These are phyloP conservation scores for Alcedo quadribrachys DNA, from an alignment of 2,797 vertebrate species.

Conservation along the genomic window DNA sequence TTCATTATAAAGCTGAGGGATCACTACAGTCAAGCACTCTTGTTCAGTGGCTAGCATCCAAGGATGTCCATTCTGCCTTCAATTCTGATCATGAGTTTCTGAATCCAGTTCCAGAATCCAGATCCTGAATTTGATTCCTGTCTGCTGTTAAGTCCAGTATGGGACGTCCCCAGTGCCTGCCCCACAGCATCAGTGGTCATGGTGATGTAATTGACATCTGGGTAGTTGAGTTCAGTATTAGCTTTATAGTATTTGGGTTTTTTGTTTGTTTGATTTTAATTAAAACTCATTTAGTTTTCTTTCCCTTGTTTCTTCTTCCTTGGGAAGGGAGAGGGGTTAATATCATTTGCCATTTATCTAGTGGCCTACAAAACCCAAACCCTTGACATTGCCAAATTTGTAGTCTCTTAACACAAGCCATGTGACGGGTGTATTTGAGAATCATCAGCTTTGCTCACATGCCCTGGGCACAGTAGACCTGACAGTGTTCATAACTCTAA, in stretches of 20 bases:
- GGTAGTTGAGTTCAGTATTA: neutral
- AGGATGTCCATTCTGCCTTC: neutral
- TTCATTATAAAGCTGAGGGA: no score
- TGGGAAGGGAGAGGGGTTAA: neutral
- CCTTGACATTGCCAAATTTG: neutral
- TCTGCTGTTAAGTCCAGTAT: neutral
- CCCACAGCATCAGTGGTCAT: neutral
- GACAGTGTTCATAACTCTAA: neutral
- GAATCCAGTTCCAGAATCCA: neutral
- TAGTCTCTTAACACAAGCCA: neutral
- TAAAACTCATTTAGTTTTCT: neutral
- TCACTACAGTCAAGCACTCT: no score
- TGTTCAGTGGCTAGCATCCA: no score
- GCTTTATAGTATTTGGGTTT: neutral
- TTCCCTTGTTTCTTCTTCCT: neutral
- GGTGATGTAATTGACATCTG: neutral
- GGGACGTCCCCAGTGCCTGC: neutral
- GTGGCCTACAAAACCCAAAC: neutral
- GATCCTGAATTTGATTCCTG: neutral
- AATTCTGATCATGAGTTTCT: neutral
- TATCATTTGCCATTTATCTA: neutral
- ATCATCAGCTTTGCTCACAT: neutral
- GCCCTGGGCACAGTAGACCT: neutral
- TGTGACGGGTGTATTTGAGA: neutral
- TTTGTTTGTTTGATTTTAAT: neutral